A percentile compares a stretch with the other conserved stretches of the same genome.
phyloP scores from a whole-genome alignment of 2,797 vertebrate genomes.

The Cuculus canorus region DNA sequence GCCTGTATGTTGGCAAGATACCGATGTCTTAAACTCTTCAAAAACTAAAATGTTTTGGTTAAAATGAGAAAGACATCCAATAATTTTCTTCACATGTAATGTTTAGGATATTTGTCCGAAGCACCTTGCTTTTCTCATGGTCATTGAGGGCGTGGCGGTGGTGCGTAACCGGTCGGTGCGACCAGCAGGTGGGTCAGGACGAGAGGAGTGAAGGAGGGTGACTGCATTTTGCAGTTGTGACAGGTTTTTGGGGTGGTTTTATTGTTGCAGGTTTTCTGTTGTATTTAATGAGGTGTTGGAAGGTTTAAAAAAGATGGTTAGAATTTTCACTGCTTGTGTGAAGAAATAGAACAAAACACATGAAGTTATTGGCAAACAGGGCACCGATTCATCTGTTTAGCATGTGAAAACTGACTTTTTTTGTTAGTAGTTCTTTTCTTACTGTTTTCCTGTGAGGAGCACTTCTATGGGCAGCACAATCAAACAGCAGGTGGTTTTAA shows the following conservation, averaged over 20 bases:
- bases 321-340: neutral
- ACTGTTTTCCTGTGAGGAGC: rapidly evolving
- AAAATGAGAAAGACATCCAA: neutral
- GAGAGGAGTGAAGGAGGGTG: neutral
- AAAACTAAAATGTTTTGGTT: neutral
- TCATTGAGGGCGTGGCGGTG: neutral
- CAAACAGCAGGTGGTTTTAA: neutral
- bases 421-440: neutral
- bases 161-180: neutral
- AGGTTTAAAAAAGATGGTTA: neutral
- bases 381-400: neutral
- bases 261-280: neutral
- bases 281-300: neutral
- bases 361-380: neutral
- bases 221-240: neutral
- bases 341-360: neutral
- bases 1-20: neutral
- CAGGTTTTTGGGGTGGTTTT: neutral
- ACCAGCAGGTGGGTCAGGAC: neutral
- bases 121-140: neutral
- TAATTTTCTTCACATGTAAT: neutral
- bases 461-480: neutral
- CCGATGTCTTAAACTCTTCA: neutral
- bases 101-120: neutral
- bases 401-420: neutral